Base-by-base conservation (phyloP, 2,888 invertebrate genomes). In the Hetaerina titia region DNA sequence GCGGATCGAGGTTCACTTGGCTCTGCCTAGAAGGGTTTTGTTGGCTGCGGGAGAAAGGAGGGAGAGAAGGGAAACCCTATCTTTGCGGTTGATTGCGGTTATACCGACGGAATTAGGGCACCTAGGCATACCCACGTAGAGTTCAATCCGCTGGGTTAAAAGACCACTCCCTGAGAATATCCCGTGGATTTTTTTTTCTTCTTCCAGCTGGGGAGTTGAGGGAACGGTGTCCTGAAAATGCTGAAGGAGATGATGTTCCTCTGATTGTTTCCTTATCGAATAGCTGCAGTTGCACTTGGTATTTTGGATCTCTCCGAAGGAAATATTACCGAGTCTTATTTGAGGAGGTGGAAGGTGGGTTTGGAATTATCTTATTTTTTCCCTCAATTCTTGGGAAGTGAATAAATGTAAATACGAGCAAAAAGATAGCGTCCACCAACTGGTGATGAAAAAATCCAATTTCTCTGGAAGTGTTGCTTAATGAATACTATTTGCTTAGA, bases 211-310 rank as follows among this genome's bases (percentile, higher is more conserved):
- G 31, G 81, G 81, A 81, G 60, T 60, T 60, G 60, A 17, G 60
- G 81, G 25, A 81, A 81, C 25, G 81, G 25, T 31, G 69, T 4
- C 45, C 45, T 45, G 45, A 45, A 45, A 45, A 45, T 45, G 45
- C 45, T 45, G 31, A 15, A 13, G 81, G 31, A 25, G 81, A 81
- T 81, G 81, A 81, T 81, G 25, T 15, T 31, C 81, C 69, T 4
- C 31, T 81, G 81, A 81, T 81, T 81, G 81, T 81, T 81, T 81
- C 81, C 81, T 81, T 81, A 81, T 81, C 81, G 81, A 31, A 25
- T 81, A 5, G 25, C 81, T 31, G 81, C 81, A 81, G 31, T 81
- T 81, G 31, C 31, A 81, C 25, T 81, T 31, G 81, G 31, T 22
- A 81, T 31, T 81, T 81, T 81, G 81, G 81, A 31, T 8, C 11